These are phyloP conservation scores for Stenchaetothrips biformis DNA, from an alignment of 2,888 invertebrate species.

Conservation along the genomic window DNA sequence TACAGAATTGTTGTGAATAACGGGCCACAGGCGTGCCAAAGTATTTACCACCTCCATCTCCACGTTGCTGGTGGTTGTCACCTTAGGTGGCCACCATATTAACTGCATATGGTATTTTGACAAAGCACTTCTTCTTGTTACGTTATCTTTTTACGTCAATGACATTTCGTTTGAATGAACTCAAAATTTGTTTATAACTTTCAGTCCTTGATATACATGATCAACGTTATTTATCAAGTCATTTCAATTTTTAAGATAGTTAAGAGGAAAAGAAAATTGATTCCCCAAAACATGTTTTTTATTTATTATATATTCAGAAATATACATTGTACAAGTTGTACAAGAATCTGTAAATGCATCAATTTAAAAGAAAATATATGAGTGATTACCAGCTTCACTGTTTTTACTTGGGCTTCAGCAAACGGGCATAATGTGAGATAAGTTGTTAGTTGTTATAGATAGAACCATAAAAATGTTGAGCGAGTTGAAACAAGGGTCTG, in stretches of 20 bases:
- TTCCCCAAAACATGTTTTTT: slow-evolving; percentile 38
- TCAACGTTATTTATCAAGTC: not conserved
- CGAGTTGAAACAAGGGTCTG: no score
- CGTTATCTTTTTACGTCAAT: not conserved
- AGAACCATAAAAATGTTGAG: no score
- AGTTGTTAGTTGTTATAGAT: no score
- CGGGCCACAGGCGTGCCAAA: slow-evolving; percentile 86
- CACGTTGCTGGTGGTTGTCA: slow-evolving; percentile 93
- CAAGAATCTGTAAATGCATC: slow-evolving; percentile 31
- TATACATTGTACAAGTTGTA: slow-evolving; percentile 36
- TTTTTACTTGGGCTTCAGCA: no score
- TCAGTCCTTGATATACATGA: not conserved
- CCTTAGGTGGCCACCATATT: slow-evolving; percentile 93
- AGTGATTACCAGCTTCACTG: no score
- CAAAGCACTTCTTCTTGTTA: not conserved
- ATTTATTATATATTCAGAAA: slow-evolving; percentile 37
- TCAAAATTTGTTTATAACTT: no score
- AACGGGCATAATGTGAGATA: no score
- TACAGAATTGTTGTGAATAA: slow-evolving; percentile 90
- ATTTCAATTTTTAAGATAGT: slow-evolving; percentile 8
- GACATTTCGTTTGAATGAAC: no score
- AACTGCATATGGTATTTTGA: slow-evolving; percentile 44
- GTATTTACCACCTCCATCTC: slow-evolving; percentile 90
- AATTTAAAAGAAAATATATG: slow-evolving; percentile 18
- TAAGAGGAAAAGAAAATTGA: slow-evolving; percentile 32